Conservation (phyloP, 2,797 vertebrate genomes). For the Syngnathus acus region DNA sequence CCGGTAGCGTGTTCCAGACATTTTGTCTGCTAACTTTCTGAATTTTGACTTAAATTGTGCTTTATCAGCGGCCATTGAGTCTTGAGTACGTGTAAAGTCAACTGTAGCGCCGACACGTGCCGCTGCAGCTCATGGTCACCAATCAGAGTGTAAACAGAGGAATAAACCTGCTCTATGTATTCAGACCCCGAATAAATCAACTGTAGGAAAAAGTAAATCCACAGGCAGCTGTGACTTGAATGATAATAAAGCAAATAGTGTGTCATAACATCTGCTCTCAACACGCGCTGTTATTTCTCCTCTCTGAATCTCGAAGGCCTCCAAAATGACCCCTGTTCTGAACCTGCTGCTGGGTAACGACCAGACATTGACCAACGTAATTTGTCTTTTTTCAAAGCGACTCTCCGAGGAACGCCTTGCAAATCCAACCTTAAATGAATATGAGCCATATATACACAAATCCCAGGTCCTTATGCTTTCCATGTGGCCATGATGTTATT, state of each 20-base stretch:
- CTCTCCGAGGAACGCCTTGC: conserved; percentile 52
- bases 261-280: conserved; percentile 49
- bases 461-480: conserved; percentile 65
- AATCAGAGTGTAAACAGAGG: conserved; percentile 19
- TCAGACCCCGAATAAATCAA: conserved; percentile 26
- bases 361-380: conserved; percentile 48
- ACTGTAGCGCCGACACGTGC: conserved; percentile 18
- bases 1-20: conserved; percentile 21
- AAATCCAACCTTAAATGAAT: conserved; percentile 64
- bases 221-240: conserved; percentile 37
- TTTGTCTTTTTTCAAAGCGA: conserved; percentile 25
- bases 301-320: conserved; percentile 36
- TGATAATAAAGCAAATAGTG: conserved; percentile 40
- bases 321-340: conserved; percentile 40
- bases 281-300: conserved; percentile 32
- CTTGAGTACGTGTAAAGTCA: not conserved
- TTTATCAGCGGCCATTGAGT: conserved; percentile 10
- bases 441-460: conserved; percentile 60
- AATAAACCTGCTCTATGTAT: conserved; percentile 26
- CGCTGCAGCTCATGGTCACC: conserved; percentile 19
- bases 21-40: not conserved
- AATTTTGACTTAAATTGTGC: not conserved
- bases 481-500: conserved; percentile 67
- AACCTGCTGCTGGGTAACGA: conserved; percentile 49
- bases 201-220: conserved; percentile 32